Evolutionary conservation across 2,888 invertebrate genomes (phyloP).

Genomic region (Nemotelus nigrinus): DNA sequence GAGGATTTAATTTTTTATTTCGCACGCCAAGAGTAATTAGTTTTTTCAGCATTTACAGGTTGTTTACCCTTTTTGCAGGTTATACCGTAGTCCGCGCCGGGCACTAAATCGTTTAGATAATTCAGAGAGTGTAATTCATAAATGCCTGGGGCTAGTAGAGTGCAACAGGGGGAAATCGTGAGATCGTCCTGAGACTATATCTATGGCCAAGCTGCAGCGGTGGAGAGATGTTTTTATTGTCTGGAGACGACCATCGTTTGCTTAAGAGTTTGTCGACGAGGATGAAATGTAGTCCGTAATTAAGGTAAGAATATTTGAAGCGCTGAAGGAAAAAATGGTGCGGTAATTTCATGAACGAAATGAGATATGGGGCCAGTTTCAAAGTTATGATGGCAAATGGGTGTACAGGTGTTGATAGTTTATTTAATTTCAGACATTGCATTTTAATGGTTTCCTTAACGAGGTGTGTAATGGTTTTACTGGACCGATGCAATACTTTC

Average conservation of each 20-base stretch:
- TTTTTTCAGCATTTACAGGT: not conserved
- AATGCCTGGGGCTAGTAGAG: not conserved
- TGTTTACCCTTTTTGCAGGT: not conserved
- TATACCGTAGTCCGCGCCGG: slow-evolving; percentile 13
- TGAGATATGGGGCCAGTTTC: slow-evolving; percentile 36
- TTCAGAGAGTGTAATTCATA: slow-evolving; percentile 28
- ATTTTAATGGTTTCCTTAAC: slow-evolving; percentile 39
- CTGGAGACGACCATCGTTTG: not conserved
- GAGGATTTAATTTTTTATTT: slow-evolving; percentile 41
- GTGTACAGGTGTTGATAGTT: slow-evolving; percentile 43
- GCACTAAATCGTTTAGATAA: slow-evolving; percentile 7
- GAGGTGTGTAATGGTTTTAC: not conserved
- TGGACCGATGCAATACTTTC: too few relatives aligned
- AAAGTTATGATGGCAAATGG: slow-evolving; percentile 42
- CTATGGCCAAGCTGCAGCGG: not conserved
- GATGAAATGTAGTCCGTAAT: slow-evolving; percentile 34
- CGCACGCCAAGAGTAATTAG: slow-evolving; percentile 38
- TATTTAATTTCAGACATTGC: slow-evolving; percentile 42
- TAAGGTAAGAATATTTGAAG: slow-evolving; percentile 37
- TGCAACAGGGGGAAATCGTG: not conserved
- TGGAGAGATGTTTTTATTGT: slow-evolving; percentile 24
- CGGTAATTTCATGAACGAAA: slow-evolving; percentile 24
- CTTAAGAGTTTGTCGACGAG: not conserved
- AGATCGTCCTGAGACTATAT: not conserved
- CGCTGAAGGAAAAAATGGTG: slow-evolving; percentile 26